Conservation (phyloP, 2,797 vertebrate genomes). For the Cephalopachus bancanus region DNA sequence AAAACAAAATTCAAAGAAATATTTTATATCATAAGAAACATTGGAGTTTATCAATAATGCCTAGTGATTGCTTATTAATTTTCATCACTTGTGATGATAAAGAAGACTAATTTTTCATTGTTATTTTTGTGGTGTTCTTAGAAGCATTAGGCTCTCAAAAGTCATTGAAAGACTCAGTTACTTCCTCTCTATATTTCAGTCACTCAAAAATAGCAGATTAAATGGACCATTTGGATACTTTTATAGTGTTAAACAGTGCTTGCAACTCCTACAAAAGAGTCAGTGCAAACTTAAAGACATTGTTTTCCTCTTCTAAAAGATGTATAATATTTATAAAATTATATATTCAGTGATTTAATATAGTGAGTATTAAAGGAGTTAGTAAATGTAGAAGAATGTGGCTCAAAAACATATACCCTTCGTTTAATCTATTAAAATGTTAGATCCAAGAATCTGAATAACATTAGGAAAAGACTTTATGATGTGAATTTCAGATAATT, state of each 20-base stretch:
- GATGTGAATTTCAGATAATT: slow-evolving; percentile 19
- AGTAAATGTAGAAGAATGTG: neutral
- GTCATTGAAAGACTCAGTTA: neutral
- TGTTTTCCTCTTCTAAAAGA: neutral
- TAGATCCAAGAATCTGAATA: neutral
- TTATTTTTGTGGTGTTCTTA: slow-evolving; percentile 8
- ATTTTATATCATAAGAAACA: neutral
- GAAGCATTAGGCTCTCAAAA: neutral
- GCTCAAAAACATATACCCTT: slow-evolving; percentile 3
- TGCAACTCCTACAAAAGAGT: neutral
- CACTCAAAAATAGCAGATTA: neutral
- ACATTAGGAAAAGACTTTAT: neutral
- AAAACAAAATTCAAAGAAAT: neutral
- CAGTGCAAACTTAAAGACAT: neutral
- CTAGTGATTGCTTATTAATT: neutral
- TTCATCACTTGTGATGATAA: neutral
- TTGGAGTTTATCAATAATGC: neutral
- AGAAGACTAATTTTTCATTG: neutral
- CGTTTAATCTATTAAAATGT: slow-evolving; percentile 42
- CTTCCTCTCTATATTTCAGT: neutral
- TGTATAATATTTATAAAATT: slow-evolving; percentile 35
- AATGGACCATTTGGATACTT: neutral
- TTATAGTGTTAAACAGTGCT: neutral
- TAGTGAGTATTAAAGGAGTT: slow-evolving; percentile 36
- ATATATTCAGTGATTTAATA: slow-evolving; percentile 65